A percentile compares a stretch with the other conserved stretches of the same genome.
Evolutionary conservation across 1,140 invertebrate genomes (phyloP).

Genomic region (Coelopa frigida): DNA sequence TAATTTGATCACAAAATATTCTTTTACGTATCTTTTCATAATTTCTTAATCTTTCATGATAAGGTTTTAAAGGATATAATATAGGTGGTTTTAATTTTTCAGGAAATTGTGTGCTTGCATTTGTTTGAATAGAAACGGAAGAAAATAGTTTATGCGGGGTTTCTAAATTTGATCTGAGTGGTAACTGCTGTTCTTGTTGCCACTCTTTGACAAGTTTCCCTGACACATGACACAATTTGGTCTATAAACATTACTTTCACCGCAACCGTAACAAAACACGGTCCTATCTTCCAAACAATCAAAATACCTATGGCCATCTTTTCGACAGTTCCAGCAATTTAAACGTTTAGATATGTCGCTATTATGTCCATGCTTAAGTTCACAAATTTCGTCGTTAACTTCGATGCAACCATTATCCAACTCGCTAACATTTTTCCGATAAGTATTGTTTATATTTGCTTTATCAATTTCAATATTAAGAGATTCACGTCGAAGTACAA

Average conservation of each 20-base stretch:
- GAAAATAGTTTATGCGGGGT: background rate
- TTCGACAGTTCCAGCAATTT: constrained; percentile 14
- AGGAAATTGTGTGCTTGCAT: too few relatives aligned
- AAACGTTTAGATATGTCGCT: too few relatives aligned
- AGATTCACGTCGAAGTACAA: too few relatives aligned
- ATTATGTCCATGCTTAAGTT: too few relatives aligned
- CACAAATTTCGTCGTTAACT: too few relatives aligned
- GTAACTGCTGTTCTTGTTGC: background rate
- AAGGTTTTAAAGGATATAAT: too few relatives aligned
- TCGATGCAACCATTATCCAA: too few relatives aligned
- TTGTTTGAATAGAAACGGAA: background rate
- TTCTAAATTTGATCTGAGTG: background rate
- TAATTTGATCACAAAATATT: constrained; percentile 3
- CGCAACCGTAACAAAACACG: constrained; percentile 13
- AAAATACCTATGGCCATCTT: constrained; percentile 7
- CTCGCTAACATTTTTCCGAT: too few relatives aligned
- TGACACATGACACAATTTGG: constrained; percentile 1
- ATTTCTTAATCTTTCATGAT: constrained; percentile 2
- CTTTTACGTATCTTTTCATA: background rate
- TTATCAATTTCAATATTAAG: too few relatives aligned
- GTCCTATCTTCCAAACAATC: constrained; percentile 10
- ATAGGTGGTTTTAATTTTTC: too few relatives aligned
- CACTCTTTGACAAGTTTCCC: background rate
- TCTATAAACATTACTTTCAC: constrained; percentile 4
- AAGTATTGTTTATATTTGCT: too few relatives aligned